Evolutionary conservation across 2,113 vertebrate species (phyloP), one percentile per base, ranked within the genome.

Genomic region (Melierax canorus): DNA sequence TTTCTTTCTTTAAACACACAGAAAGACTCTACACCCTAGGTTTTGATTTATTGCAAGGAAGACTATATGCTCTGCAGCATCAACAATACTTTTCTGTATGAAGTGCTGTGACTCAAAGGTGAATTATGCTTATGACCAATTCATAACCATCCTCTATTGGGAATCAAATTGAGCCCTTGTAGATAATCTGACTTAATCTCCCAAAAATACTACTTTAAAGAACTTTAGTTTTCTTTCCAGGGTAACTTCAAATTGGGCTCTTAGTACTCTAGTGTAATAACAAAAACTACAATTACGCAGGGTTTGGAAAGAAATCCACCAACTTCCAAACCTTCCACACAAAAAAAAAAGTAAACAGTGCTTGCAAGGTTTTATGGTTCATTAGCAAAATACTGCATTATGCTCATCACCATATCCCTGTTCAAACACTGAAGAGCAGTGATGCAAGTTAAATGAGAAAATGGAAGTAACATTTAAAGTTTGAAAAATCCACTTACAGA

Each of bases 401-500:
- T 21, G 66, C 32, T 94, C 85, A 79, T 88, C 90, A 89, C 60
- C 81, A 29, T 91, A 96, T 86, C 86, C 60, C n/a, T 79, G n/a
- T 72, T 93, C 63, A 88, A 94, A 93, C 55, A 75, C 80, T 79
- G 90, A 89, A 85, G 38, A 74, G 63, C 69, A 79, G 43, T 79
- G 75, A 95, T 93, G n/a, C 50, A 94, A 84, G 82, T 92, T 90
- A 96, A 96, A 94, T 48, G 64, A 93, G 38, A 79, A 85, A 94
- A 93, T 72, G 46, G 62, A 95, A 97, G 87, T 80, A 94, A 12
- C 23, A 62, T 76, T 96, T 86, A 66, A 92, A 94, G 95, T 97
- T 90, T 82, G 58, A 76, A 94, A 98, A 97, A 96, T 51, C 82
- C 71, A 97, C 89, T 96, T 94, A 88, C 36, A 59, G 82, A 94